These are phyloP conservation scores for Dynastes hyllus DNA, from an alignment of 2,888 invertebrate species.

Conservation along the genomic window DNA sequence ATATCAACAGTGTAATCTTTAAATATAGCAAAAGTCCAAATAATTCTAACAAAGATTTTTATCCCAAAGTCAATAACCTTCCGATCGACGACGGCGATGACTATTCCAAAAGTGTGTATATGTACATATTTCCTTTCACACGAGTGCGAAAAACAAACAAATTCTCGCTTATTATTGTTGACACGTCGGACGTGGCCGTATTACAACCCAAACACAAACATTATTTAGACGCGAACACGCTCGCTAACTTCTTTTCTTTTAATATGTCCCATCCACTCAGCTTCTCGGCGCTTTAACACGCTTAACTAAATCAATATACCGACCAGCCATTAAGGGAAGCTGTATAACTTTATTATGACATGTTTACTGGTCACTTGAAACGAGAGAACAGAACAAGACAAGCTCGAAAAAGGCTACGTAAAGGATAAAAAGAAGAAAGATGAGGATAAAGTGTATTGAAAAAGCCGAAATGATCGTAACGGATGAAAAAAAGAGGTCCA, in stretches of 20 bases:
- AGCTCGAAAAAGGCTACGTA: slow-evolving; percentile 12
- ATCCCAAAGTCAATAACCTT: slow-evolving; percentile 36
- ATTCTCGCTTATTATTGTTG: slow-evolving; percentile 29
- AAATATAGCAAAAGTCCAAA: slow-evolving; percentile 8
- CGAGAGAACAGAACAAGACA: slow-evolving; percentile 42
- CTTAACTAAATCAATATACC: slow-evolving; percentile 41
- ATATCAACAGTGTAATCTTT: neutral
- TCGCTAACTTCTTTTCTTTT: slow-evolving; percentile 17
- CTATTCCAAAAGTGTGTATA: neutral
- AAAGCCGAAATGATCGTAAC: slow-evolving; percentile 16
- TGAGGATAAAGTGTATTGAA: slow-evolving; percentile 2
- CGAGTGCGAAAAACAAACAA: slow-evolving; percentile 33
- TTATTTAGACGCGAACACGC: slow-evolving; percentile 15
- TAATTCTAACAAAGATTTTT: neutral
- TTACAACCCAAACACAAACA: slow-evolving; percentile 36
- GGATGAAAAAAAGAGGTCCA: slow-evolving; percentile 14
- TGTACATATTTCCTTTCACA: slow-evolving; percentile 8
- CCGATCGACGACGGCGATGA: neutral
- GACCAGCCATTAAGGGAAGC: slow-evolving; percentile 57
- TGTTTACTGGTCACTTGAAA: slow-evolving; percentile 58
- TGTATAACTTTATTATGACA: slow-evolving; percentile 65
- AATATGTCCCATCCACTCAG: slow-evolving; percentile 7
- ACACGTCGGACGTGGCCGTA: slow-evolving; percentile 4
- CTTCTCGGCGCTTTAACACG: slow-evolving; percentile 30
- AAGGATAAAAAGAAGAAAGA: slow-evolving; percentile 19